phyloP scores from a whole-genome alignment of 2,888 invertebrate species.

The Lymantria monacha region DNA sequence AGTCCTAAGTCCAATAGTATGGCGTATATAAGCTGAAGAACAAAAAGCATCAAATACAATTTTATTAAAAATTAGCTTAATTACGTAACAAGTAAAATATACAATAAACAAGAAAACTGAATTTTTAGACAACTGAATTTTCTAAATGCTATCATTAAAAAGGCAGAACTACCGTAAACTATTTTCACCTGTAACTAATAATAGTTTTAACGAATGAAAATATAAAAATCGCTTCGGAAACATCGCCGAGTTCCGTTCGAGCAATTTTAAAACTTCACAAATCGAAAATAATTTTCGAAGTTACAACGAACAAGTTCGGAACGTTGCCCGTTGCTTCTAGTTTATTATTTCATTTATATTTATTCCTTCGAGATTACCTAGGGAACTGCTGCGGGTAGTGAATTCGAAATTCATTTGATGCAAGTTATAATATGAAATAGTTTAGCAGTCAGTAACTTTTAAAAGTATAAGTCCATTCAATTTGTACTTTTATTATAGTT shows the following conservation, averaged over 20 bases:
- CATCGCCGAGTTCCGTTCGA: slow-evolving; percentile 27
- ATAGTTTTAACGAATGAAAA: slow-evolving; percentile 34
- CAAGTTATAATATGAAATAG: slow-evolving; percentile 24
- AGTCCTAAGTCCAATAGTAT: too few relatives aligned
- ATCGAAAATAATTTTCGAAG: slow-evolving; percentile 38
- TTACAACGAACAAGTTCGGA: slow-evolving; percentile 27
- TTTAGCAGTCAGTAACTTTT: slow-evolving; percentile 2
- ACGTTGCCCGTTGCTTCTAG: slow-evolving; percentile 17
- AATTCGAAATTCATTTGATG: slow-evolving; percentile 33
- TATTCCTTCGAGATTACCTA: slow-evolving; percentile 36
- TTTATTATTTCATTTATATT: slow-evolving; percentile 48
- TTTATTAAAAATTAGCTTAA: too few relatives aligned
- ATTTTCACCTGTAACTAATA: slow-evolving; percentile 26
- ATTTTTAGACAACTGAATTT: not conserved
- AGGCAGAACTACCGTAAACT: slow-evolving; percentile 13
- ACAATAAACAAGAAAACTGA: too few relatives aligned
- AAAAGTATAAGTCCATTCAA: too few relatives aligned
- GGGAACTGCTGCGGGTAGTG: slow-evolving; percentile 23
- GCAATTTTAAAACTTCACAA: slow-evolving; percentile 39
- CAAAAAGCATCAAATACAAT: too few relatives aligned
- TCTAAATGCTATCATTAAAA: slow-evolving; percentile 11
- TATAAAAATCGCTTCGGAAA: slow-evolving; percentile 30
- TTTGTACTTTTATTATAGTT: too few relatives aligned
- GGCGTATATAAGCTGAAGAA: too few relatives aligned
- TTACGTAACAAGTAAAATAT: too few relatives aligned